Conservation (phyloP, 2,113 vertebrate genomes). For the Amia ocellicauda region DNA sequence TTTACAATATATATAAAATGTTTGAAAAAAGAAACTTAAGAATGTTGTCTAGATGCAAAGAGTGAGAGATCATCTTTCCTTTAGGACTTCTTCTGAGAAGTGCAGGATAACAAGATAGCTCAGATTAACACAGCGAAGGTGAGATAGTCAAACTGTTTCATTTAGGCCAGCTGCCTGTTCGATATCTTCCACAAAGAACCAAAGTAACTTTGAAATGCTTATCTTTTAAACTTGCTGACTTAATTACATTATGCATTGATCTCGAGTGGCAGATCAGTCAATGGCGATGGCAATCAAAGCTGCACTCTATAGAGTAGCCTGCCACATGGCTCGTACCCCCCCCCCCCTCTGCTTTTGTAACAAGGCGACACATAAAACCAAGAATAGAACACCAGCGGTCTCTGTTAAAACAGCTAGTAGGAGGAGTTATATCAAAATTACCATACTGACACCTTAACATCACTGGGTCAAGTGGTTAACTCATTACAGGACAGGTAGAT, state of each 20-base stretch:
- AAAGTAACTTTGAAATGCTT: slow-evolving; percentile 5
- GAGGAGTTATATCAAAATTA: too few species aligned
- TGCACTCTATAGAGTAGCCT: background rate
- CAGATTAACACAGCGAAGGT: background rate
- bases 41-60: too few species aligned
- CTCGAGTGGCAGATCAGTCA: background rate
- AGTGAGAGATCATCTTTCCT: too few species aligned
- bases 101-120: too few species aligned
- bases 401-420: too few species aligned
- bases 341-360: background rate
- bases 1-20: too few species aligned
- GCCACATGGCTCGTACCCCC: too few species aligned
- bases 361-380: background rate
- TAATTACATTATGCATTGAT: slow-evolving; percentile 2
- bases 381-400: background rate
- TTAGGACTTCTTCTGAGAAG: too few species aligned
- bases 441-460: too few species aligned
- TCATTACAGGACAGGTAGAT: too few species aligned
- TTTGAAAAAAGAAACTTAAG: too few species aligned
- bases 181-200: slow-evolving; percentile 1
- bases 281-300: background rate
- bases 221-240: slow-evolving; percentile 3
- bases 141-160: background rate
- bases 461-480: too few species aligned
- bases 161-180: background rate